A percentile compares a stretch with the other conserved stretches of the same genome.
phyloP scores from a whole-genome alignment of 2,888 invertebrate species.

The Drosophila cognata region DNA sequence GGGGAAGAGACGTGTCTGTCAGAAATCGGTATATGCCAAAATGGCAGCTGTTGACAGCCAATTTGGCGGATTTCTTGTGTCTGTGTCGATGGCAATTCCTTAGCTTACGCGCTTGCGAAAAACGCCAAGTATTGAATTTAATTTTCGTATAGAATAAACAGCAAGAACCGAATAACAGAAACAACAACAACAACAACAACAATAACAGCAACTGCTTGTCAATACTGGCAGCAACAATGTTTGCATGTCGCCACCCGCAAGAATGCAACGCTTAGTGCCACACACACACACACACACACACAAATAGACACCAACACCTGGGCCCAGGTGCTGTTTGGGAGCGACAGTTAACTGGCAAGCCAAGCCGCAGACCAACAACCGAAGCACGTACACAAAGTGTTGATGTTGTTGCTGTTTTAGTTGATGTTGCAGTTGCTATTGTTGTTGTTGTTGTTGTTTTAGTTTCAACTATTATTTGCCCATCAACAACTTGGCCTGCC shows the following conservation, averaged over 20 bases:
- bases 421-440: constrained; percentile 18
- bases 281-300: constrained; percentile 3
- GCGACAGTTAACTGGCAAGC: constrained; percentile 51
- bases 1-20: constrained; percentile 22
- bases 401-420: constrained; percentile 22
- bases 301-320: constrained; percentile 45
- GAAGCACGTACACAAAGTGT: constrained; percentile 66
- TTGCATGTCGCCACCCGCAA: constrained; percentile 46
- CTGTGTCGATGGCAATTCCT: constrained; percentile 31
- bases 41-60: constrained; percentile 67
- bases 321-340: constrained; percentile 35
- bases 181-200: not conserved
- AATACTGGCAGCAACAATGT: constrained; percentile 49
- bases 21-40: constrained; percentile 20
- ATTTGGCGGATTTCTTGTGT: constrained; percentile 47
- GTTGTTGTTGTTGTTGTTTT: constrained; percentile 39
- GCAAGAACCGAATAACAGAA: not conserved
- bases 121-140: constrained; percentile 43
- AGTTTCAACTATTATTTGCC: constrained; percentile 77
- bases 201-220: constrained; percentile 15
- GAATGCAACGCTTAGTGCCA: constrained; percentile 58
- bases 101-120: constrained; percentile 32
- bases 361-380: constrained; percentile 55
- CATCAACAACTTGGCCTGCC: constrained; percentile 75
- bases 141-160: constrained; percentile 45